Evolutionary conservation across 2,113 vertebrate species (phyloP).

Genomic region (Bubo bubo): DNA sequence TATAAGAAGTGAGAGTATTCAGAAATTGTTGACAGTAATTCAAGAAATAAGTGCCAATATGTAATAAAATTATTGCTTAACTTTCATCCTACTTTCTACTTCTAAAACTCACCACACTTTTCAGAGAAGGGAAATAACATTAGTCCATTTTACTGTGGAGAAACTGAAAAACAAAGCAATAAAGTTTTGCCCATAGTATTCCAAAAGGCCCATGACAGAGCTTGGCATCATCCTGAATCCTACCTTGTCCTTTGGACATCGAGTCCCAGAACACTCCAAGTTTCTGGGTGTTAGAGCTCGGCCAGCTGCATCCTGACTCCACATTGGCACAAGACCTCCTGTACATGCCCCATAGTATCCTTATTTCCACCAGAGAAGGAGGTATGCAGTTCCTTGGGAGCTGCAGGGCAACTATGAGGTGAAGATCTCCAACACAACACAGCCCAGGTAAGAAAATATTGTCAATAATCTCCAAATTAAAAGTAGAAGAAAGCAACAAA

Average conservation of each 20-base stretch:
- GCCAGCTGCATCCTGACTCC: background rate
- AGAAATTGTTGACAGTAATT: background rate
- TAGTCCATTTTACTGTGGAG: background rate
- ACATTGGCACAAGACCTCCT: background rate
- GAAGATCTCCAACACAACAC: background rate
- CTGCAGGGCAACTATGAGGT: background rate
- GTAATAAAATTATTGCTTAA: background rate
- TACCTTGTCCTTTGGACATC: background rate
- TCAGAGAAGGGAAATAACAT: background rate
- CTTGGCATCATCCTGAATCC: background rate
- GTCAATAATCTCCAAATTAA: background rate
- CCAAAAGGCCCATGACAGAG: background rate
- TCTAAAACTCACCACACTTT: background rate
- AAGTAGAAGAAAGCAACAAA: background rate
- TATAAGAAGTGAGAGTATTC: background rate
- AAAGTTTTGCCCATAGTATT: background rate
- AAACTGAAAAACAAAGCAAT: background rate
- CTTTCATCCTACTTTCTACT: background rate
- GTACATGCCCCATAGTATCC: background rate
- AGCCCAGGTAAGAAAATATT: background rate
- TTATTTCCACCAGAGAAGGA: background rate
- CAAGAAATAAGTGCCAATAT: background rate
- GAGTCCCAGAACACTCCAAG: rapidly evolving
- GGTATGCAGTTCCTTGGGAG: background rate
- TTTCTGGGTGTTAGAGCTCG: background rate